These are phyloP conservation scores for Tarsius wallacei DNA, from an alignment of 2,797 vertebrate genomes.

Conservation along the genomic window DNA sequence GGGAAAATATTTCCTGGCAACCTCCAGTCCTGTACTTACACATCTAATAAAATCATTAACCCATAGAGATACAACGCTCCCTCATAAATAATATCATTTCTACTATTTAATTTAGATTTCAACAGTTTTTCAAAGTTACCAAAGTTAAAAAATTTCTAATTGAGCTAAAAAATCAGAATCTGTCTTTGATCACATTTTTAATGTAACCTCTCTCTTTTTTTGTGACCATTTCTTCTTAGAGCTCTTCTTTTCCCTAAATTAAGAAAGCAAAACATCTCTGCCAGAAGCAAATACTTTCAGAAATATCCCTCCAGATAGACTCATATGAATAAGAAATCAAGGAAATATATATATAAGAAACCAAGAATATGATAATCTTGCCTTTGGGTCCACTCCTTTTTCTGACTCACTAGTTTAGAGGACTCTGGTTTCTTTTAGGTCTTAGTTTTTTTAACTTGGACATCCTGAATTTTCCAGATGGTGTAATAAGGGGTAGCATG, in stretches of 20 bases:
- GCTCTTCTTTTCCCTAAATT: background rate
- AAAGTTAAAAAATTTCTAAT: background rate
- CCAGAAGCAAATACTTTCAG: background rate
- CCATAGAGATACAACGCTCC: background rate
- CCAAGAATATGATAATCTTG: background rate
- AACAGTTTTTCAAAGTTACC: background rate
- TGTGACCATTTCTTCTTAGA: background rate
- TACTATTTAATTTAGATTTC: background rate
- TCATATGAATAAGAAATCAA: background rate
- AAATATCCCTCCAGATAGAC: background rate
- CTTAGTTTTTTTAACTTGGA: background rate
- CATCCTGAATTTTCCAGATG: background rate
- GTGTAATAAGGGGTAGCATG: fast-evolving
- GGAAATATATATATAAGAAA: background rate
- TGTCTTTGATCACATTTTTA: background rate
- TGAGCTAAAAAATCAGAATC: background rate
- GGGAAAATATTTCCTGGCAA: background rate
- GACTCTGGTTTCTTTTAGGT: background rate
- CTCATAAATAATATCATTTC: background rate
- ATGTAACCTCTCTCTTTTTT: background rate
- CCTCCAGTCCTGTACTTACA: background rate
- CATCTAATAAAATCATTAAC: background rate
- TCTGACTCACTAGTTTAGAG: background rate
- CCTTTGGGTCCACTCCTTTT: background rate
- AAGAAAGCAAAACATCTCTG: background rate